Evolutionary conservation across 1,140 invertebrate genomes (phyloP), one percentile per base, ranked within the genome.

Genomic region (Euura lappo): DNA sequence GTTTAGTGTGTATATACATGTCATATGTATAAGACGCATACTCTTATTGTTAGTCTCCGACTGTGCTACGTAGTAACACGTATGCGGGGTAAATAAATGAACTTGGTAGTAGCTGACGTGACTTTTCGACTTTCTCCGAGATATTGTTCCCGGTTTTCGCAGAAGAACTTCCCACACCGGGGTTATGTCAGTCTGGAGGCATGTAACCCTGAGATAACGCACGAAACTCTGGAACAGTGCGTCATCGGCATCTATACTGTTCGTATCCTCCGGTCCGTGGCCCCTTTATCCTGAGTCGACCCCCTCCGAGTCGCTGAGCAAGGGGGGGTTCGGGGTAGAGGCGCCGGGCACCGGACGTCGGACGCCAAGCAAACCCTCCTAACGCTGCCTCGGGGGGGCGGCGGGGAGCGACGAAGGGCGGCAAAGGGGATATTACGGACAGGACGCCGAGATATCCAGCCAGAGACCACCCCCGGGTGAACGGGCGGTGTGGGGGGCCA

Each of bases 361-460:
- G 44, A 44, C 68, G 44, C 68, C 44, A n/a, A 13, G 7, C 77
- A 77, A 76, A 84, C 83, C 85, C 83, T 85, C 80, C 83, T 84
- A 81, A 82, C 83, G 84, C 79, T 72, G 77, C 75, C 78, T 79
- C 77, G 79, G 77, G 81, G 81, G 80, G 81, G 78, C 74, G 78
- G 73, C 72, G 74, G 71, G 73, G 77, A 76, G 74, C 65, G 73
- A 60, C 51, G 74, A 71, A 71, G 68, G 76, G 77, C 64, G 76
- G 77, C 74, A 75, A 80, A 77, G 77, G 81, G 79, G 79, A 79
- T 85, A 86, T 81, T 81, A 82, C 80, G 78, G 78, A 83, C 78
- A 82, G 81, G 78, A 83, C 80, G 78, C 75, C 76, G 78, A 82
- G 80, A 83, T 86, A 86, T 86, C 81, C 81, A 83, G 72, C 81